These are phyloP conservation scores for Brienomyrus longianalis DNA, from an alignment of 2,113 vertebrate genomes.

Conservation along the genomic window DNA sequence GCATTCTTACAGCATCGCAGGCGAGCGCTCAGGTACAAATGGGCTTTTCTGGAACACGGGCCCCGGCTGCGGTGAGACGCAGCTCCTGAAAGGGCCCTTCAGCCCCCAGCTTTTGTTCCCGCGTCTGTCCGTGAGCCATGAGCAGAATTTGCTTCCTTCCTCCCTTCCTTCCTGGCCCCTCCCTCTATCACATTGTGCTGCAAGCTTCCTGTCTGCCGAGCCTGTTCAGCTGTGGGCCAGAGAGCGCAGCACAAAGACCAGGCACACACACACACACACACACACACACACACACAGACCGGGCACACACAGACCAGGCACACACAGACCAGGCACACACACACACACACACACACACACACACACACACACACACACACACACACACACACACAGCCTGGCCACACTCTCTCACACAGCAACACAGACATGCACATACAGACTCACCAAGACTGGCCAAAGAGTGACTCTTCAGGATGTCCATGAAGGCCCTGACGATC, in stretches of 20 bases:
- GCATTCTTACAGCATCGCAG: not conserved
- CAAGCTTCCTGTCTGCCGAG: slow-evolving; percentile 51
- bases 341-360: not conserved
- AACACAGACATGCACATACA: too few relatives aligned
- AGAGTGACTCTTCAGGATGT: not conserved
- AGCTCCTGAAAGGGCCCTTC: slow-evolving; percentile 24
- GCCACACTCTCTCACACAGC: not conserved
- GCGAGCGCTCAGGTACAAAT: not conserved
- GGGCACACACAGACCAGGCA: not conserved
- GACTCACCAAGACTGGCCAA: too few relatives aligned
- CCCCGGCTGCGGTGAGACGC: slow-evolving; percentile 19
- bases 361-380: not conserved
- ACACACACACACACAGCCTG: slow-evolving; percentile 17
- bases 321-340: not conserved
- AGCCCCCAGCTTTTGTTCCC: slow-evolving; percentile 52
- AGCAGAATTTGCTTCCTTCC: slow-evolving; percentile 62
- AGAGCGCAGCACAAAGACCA: slow-evolving; percentile 23
- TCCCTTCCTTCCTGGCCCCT: slow-evolving; percentile 64
- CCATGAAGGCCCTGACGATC: not conserved
- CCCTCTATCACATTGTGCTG: slow-evolving; percentile 66
- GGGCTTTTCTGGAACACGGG: slow-evolving; percentile 8
- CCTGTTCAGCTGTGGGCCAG: slow-evolving; percentile 17
- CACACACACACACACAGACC: not conserved
- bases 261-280: not conserved
- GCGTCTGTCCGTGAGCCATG: slow-evolving; percentile 49